These are phyloP conservation scores for Xenus cinereus DNA, from an alignment of 2,113 vertebrate genomes.

Conservation along the genomic window DNA sequence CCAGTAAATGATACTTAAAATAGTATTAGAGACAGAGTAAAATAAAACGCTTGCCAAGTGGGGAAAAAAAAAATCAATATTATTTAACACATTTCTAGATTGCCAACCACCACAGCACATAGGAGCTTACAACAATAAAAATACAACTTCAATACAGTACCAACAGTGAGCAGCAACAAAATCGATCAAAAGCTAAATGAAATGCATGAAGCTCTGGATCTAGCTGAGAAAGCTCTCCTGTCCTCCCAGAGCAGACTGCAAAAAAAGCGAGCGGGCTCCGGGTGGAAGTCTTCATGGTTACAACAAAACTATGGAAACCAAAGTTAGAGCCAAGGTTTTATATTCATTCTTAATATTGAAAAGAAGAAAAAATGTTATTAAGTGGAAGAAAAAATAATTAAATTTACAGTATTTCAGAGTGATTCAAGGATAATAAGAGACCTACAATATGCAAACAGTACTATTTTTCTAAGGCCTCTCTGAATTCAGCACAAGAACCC, in stretches of 20 bases:
- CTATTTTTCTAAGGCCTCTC: not conserved
- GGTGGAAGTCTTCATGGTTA: not conserved
- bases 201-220: slow-evolving; percentile 44
- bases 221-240: not conserved
- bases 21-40: slow-evolving; percentile 9
- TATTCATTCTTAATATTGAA: not conserved
- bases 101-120: slow-evolving; percentile 29
- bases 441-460: not conserved
- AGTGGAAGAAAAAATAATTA: not conserved
- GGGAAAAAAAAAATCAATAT: slow-evolving; percentile 42
- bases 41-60: slow-evolving; percentile 41
- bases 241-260: not conserved
- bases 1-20: slow-evolving; percentile 45
- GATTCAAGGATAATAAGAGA: not conserved
- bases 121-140: slow-evolving; percentile 56
- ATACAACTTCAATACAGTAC: slow-evolving; percentile 20
- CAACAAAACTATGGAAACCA: not conserved
- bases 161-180: not conserved
- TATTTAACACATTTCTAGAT: slow-evolving; percentile 60
- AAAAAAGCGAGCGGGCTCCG: not conserved
- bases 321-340: not conserved
- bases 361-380: not conserved
- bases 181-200: slow-evolving; percentile 55
- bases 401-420: not conserved
- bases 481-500: not conserved